Base-by-base conservation (phyloP, 53 echinoderm and acorn worm genomes). In the Astropecten irregularis region DNA sequence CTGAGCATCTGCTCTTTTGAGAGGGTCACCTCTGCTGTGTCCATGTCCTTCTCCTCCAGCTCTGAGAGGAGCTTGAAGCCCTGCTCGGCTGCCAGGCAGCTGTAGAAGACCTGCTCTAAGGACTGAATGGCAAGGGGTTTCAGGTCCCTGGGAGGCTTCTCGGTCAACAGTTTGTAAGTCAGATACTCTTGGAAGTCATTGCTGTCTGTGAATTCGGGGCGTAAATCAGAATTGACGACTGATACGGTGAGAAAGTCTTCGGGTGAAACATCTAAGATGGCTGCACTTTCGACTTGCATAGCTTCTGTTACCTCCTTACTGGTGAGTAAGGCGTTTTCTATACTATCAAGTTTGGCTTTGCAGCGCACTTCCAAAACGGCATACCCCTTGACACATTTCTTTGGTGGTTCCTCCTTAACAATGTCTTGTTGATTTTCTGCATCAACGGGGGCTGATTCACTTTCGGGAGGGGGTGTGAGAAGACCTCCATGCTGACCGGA, bases 1-100 rank as follows among this genome's bases (percentile, higher is more conserved):
- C 87, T 87, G 25, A 90, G 81, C 38, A 93, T 88, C 81, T 93
- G 93, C 46, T 93, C 93, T 21, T 93, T 93, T 64, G 84, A 82
- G 28, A 93, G 72, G 49, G 81, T 79, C 42, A 87, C 68, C 56
- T 87, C 88, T 27, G 68, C 83, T 13, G 90, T 71, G 20, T 87
- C 84, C 0, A 77, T 61, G 37, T 77, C 88, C 34, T 54, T 62
- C 26, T 77, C 84, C 26, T 89, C 74, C 27, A 62, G 60, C 29
- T 77, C 73, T 16, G 87, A 69, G 53, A 90, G 74, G 25, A 77
- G 81, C 64, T 87, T 93, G 71, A 90, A 84, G 18, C 76, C 74
- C 42, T 93, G 90, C 35, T 83, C 71, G 9, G 87, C 86, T 9
- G 81, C 48, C 32, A 87, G 70, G 38, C 90, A 90, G 72, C 89